phyloP scores from a whole-genome alignment of 2,797 vertebrate genomes.

The Tokudaia tokunoshimensis region DNA sequence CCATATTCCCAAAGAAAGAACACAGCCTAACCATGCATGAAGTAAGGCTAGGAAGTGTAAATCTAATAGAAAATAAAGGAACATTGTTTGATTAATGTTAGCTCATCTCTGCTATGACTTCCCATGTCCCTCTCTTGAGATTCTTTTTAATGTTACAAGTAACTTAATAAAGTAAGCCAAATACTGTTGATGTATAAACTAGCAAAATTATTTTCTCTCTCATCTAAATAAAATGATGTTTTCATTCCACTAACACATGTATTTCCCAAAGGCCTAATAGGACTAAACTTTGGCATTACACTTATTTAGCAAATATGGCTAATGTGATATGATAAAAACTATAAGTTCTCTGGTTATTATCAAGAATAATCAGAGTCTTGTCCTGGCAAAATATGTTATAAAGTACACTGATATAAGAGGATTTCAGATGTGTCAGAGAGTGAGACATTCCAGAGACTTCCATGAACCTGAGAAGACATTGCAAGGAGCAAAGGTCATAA shows the following conservation, averaged over 20 bases:
- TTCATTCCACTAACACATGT: not conserved
- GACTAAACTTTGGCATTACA: not conserved
- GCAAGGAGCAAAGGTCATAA: not conserved
- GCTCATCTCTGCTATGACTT: not conserved
- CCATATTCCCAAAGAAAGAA: not conserved
- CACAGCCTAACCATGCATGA: not conserved
- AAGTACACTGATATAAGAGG: not conserved
- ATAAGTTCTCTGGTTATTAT: not conserved
- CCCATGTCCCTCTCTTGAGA: not conserved
- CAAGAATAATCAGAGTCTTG: not conserved
- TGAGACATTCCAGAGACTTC: not conserved
- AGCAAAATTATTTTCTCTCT: slow-evolving; percentile 43
- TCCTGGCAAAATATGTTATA: not conserved
- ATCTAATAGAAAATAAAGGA: not conserved
- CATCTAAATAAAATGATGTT: not conserved
- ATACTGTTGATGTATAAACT: not conserved
- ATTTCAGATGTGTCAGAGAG: not conserved
- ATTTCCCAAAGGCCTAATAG: not conserved
- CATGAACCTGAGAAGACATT: not conserved
- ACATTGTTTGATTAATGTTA: not conserved
- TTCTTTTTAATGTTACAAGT: not conserved
- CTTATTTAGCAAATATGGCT: not conserved
- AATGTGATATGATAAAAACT: not conserved
- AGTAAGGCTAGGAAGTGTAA: no score
- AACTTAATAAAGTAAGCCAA: not conserved